Percentiles rank a stretch among this genome's conserved stretches.
Evolutionary conservation across 2,888 invertebrate genomes (phyloP).

Genomic region (Keiferia lycopersicella): DNA sequence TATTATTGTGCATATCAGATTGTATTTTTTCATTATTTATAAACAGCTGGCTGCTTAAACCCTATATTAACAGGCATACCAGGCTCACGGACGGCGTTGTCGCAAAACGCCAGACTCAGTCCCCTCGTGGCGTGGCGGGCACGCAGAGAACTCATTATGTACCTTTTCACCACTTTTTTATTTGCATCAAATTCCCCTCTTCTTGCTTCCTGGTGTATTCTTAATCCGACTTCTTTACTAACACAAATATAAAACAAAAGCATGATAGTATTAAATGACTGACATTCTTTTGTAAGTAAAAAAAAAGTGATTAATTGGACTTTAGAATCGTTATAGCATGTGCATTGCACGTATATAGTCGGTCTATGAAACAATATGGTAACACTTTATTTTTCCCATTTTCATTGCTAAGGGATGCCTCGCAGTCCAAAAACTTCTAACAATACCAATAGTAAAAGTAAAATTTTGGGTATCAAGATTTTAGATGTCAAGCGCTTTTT

Average conservation of each 20-base stretch:
- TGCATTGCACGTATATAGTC: too few species aligned
- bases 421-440: too few species aligned
- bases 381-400: too few species aligned
- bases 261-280: too few species aligned
- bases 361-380: too few species aligned
- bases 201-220: conserved; percentile 20
- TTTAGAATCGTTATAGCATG: too few species aligned
- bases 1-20: neutral
- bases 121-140: neutral
- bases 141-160: conserved; percentile 20
- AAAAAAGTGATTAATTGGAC: too few species aligned
- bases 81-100: neutral
- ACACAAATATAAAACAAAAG: too few species aligned
- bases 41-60: neutral
- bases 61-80: neutral
- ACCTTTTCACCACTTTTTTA: conserved; percentile 23
- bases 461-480: too few species aligned
- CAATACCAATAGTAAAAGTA: too few species aligned
- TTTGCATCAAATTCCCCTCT: conserved; percentile 21
- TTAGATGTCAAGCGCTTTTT: too few species aligned
- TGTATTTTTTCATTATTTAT: neutral
- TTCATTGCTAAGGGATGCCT: too few species aligned
- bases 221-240: neutral
- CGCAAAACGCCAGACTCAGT: neutral
- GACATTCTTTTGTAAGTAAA: neutral